phyloP scores from a whole-genome alignment of 2,888 invertebrate species.

The Rhagonycha lutea region DNA sequence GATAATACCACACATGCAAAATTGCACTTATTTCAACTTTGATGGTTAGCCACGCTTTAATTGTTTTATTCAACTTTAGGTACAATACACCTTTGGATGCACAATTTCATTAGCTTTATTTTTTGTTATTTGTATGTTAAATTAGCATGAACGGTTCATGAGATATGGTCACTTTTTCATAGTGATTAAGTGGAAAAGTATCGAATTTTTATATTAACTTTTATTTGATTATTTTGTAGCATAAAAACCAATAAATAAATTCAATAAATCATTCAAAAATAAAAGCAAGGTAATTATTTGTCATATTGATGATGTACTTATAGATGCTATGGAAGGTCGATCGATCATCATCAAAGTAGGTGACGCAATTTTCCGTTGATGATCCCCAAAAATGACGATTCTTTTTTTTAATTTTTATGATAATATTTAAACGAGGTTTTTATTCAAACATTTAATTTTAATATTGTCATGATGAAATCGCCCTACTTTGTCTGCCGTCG shows the following conservation, averaged over 20 bases:
- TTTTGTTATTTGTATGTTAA: background rate
- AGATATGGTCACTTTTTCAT: background rate
- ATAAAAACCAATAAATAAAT: too few species aligned
- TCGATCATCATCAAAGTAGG: background rate
- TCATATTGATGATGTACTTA: background rate
- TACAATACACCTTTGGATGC: background rate
- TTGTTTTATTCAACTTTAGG: background rate
- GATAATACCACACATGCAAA: background rate
- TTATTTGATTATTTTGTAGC: too few species aligned
- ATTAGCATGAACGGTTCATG: background rate
- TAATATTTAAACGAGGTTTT: too few species aligned
- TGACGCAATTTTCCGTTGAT: background rate
- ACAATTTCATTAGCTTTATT: background rate
- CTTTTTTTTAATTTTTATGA: too few species aligned
- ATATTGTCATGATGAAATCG: too few species aligned
- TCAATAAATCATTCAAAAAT: background rate
- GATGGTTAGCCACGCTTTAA: background rate
- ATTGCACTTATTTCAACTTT: background rate
- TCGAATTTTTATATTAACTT: too few species aligned
- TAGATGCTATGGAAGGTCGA: background rate
- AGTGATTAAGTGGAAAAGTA: too few species aligned
- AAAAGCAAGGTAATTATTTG: background rate
- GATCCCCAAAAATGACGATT: background rate
- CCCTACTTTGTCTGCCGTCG: too few species aligned
- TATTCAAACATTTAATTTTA: too few species aligned